Evolutionary conservation across 2,888 invertebrate species (phyloP).

Genomic region (Griposia aprilina): DNA sequence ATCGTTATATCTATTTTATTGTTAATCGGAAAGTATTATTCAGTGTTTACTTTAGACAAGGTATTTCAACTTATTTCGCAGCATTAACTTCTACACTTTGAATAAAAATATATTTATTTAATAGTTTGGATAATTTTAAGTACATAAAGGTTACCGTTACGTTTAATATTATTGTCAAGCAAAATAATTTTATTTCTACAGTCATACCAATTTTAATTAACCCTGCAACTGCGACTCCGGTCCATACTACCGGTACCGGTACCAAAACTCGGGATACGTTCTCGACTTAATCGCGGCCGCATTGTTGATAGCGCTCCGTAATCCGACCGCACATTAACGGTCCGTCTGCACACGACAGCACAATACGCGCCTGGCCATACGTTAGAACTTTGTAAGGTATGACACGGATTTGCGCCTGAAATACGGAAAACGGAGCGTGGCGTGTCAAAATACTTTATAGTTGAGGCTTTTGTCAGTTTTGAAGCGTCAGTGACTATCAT

Average conservation of each 20-base stretch:
- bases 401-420: conserved; percentile 69
- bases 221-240: conserved; percentile 38
- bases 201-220: conserved; percentile 45
- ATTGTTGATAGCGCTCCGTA: conserved; percentile 72
- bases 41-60: not conserved
- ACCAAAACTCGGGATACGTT: conserved; percentile 51
- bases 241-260: conserved; percentile 46
- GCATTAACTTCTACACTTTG: not conserved
- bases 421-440: not conserved
- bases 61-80: not conserved
- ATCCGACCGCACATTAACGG: conserved; percentile 78
- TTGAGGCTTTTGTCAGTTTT: not conserved
- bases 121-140: not conserved
- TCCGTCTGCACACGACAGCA: conserved; percentile 80
- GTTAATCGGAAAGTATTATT: not conserved
- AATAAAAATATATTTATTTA: not conserved
- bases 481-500: not conserved
- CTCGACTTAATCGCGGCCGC: conserved; percentile 70
- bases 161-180: not conserved
- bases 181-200: not conserved
- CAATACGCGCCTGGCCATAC: conserved; percentile 74
- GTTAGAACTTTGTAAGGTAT: conserved; percentile 70
- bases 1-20: too few species aligned
- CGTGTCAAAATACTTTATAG: conserved; percentile 13
- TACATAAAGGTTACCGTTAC: not conserved